A percentile compares a stretch with the other conserved stretches of the same genome.
These are phyloP conservation scores for Acanthaster planci DNA, from an alignment of 35 echinoderm and acorn worm species.

Conservation along the genomic window DNA sequence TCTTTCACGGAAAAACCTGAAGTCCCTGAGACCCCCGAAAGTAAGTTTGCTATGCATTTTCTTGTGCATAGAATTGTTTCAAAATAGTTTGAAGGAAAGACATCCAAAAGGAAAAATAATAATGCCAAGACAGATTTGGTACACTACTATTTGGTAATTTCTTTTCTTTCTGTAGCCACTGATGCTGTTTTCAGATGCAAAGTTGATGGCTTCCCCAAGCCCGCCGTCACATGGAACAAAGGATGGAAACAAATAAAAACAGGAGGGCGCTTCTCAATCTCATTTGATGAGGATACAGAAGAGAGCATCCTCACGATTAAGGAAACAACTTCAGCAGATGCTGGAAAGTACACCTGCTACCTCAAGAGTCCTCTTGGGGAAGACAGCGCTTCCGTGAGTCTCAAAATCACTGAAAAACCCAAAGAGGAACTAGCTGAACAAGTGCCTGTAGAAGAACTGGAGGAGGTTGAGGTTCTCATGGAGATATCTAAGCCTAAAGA, in stretches of 20 bases:
- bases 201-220: constrained; percentile 70
- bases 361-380: constrained; percentile 28
- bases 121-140: no score
- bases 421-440: constrained; percentile 7
- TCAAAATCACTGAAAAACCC: neutral
- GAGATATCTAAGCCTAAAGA: constrained; percentile 9
- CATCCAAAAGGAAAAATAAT: no score
- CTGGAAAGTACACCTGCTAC: constrained; percentile 53
- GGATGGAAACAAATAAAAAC: constrained; percentile 75
- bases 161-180: neutral
- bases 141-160: neutral
- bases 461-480: constrained; percentile 13
- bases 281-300: constrained; percentile 24
- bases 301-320: constrained; percentile 33
- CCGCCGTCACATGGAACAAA: constrained; percentile 75
- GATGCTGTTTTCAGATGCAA: constrained; percentile 65
- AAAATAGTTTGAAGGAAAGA: no score
- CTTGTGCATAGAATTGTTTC: no score
- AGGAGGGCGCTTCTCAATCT: constrained; percentile 26
- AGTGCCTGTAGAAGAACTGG: neutral
- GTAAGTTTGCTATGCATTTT: neutral
- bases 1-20: neutral
- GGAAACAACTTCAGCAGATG: constrained; percentile 38
- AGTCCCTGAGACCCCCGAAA: constrained; percentile 7
- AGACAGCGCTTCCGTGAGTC: constrained; percentile 9